phyloP scores from a whole-genome alignment of 2,113 vertebrate species.

The Sceloporus tristichus region DNA sequence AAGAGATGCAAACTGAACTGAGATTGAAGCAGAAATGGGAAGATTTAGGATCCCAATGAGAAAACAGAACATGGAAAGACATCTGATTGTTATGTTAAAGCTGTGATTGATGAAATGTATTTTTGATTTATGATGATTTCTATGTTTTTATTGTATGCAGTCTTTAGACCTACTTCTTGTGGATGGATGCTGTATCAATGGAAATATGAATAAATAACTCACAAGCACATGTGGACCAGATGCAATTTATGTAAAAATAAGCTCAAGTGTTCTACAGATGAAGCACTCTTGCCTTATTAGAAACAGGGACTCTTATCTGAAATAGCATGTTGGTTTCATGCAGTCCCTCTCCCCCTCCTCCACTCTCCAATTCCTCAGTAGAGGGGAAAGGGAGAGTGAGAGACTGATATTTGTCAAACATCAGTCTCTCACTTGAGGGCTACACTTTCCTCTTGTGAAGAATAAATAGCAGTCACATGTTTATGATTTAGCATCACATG shows the following conservation, averaged over 20 bases:
- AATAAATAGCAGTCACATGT: conserved; percentile 8
- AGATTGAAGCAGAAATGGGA: neutral
- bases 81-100: neutral
- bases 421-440: neutral
- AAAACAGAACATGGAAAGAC: neutral
- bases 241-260: conserved; percentile 68
- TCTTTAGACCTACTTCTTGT: neutral
- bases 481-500: conserved; percentile 26
- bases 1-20: neutral
- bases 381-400: conserved; percentile 30
- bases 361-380: neutral
- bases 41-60: neutral
- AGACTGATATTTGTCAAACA: conserved; percentile 42
- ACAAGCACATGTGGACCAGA: conserved; percentile 70
- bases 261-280: conserved; percentile 68
- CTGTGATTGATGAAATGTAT: neutral
- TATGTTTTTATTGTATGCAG: neutral
- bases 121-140: neutral
- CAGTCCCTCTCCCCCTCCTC: neutral
- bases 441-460: conserved; percentile 18
- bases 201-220: conserved; percentile 27
- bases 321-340: conserved; percentile 44
- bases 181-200: neutral
- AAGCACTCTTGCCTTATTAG: conserved; percentile 63
- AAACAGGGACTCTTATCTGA: conserved; percentile 51